phyloP scores from a whole-genome alignment of 2,797 vertebrate genomes.

The Halcyon chelicuti region DNA sequence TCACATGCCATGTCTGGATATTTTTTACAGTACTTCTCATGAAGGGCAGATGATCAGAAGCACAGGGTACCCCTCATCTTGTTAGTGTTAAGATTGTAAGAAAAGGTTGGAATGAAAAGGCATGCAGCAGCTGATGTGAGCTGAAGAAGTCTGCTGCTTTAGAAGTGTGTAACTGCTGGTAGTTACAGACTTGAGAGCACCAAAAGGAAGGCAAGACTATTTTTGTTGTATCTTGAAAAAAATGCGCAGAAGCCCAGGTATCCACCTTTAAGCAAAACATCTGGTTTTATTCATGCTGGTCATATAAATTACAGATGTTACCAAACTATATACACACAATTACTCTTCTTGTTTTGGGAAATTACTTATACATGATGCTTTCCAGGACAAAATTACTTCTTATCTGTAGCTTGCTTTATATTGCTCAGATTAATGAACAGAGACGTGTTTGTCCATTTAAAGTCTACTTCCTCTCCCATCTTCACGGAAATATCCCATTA shows the following conservation, averaged over 20 bases:
- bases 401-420: not conserved
- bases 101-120: not conserved
- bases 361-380: not conserved
- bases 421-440: not conserved
- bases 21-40: not conserved
- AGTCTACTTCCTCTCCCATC: not conserved
- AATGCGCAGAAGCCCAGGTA: not conserved
- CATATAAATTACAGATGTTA: slow-evolving; percentile 37
- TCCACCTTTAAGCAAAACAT: not conserved
- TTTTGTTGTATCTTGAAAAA: not conserved
- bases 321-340: not conserved
- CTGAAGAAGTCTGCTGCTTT: not conserved
- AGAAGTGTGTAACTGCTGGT: not conserved
- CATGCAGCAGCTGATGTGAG: rapidly evolving
- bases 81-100: not conserved
- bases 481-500: not conserved
- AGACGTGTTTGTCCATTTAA: not conserved
- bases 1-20: rapidly evolving
- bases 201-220: not conserved
- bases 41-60: not conserved
- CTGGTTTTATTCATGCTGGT: slow-evolving; percentile 28
- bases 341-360: not conserved
- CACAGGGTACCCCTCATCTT: rapidly evolving
- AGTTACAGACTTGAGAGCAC: not conserved
- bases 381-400: not conserved